Conservation (phyloP, 2,797 vertebrate genomes). For the Sphenopsis melanotis region DNA sequence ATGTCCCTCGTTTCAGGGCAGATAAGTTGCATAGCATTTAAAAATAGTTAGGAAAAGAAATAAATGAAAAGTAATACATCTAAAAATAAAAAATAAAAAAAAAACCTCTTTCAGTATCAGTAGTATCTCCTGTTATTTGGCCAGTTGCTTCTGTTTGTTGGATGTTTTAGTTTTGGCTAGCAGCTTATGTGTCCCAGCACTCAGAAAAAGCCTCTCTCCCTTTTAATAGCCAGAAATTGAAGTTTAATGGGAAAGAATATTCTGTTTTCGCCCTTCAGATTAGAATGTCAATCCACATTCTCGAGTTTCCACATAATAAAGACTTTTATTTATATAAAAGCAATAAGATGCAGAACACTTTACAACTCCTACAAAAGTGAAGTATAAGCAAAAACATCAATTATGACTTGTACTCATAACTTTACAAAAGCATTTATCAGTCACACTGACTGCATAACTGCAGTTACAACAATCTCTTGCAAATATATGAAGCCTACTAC, state of each 20-base stretch:
- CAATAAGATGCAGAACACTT: conserved; percentile 57
- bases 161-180: background rate
- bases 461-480: conserved; percentile 41
- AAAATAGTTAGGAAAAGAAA: background rate
- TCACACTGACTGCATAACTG: conserved; percentile 50
- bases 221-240: background rate
- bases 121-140: background rate
- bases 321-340: conserved; percentile 71
- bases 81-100: background rate
- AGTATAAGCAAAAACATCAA: conserved; percentile 66
- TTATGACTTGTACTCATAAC: conserved; percentile 48
- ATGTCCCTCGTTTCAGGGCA: background rate
- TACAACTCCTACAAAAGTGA: conserved; percentile 68
- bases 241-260: background rate
- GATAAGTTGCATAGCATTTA: background rate
- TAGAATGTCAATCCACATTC: background rate
- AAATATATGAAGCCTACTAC: conserved; percentile 24
- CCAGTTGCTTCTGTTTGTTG: background rate
- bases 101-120: background rate
- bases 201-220: background rate
- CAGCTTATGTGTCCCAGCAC: background rate
- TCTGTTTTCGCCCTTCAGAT: background rate
- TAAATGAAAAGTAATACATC: background rate
- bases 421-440: conserved; percentile 64
- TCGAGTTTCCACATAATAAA: conserved; percentile 28